Evolutionary conservation across 2,888 invertebrate species (phyloP).

Genomic region (Smittia aterrima): DNA sequence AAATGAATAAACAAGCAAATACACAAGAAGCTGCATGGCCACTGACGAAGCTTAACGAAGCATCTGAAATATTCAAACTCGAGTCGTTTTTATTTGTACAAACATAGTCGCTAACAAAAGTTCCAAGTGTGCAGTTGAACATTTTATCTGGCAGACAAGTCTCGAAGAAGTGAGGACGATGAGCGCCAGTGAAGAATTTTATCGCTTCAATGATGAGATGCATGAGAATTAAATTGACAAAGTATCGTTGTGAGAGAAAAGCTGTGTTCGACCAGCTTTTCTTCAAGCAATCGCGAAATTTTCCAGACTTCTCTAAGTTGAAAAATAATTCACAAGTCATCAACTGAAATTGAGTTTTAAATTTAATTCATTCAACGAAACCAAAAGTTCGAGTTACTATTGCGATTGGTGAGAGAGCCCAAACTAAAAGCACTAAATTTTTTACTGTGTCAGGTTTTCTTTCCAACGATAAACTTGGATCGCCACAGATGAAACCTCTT

Average conservation of each 20-base stretch:
- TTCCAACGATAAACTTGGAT: neutral
- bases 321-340: neutral
- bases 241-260: neutral
- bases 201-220: neutral
- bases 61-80: neutral
- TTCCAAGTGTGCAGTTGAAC: neutral
- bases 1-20: constrained; percentile 18
- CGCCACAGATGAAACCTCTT: neutral
- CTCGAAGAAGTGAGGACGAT: constrained; percentile 31
- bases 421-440: neutral
- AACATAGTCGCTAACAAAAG: neutral
- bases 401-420: neutral
- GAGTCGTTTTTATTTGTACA: neutral
- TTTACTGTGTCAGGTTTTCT: neutral
- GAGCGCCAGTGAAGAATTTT: constrained; percentile 26
- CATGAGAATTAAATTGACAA: constrained; percentile 17
- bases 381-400: neutral
- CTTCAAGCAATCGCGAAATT: neutral
- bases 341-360: neutral
- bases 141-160: constrained; percentile 21
- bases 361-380: neutral
- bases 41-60: constrained; percentile 26
- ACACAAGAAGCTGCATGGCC: constrained; percentile 26
- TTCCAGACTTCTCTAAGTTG: neutral
- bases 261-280: neutral